Percentiles rank a stretch among this genome's conserved stretches.
phyloP scores from a whole-genome alignment of 2,888 invertebrate species.

The Cerceris ruficornis region DNA sequence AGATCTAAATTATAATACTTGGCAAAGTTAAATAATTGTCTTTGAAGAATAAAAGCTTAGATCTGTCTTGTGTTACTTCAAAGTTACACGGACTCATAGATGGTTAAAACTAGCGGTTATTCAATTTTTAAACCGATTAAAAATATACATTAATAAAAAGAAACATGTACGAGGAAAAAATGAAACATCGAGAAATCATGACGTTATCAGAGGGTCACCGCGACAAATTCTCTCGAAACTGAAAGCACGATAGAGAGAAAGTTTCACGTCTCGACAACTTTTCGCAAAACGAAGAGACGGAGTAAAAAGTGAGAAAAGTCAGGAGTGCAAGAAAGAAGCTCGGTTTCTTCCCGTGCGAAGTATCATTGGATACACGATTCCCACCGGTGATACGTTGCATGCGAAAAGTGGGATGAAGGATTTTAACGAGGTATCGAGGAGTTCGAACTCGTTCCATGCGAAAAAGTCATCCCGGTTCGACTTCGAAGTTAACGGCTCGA shows the following conservation, averaged over 20 bases:
- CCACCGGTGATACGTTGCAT: neutral
- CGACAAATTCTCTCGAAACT: no score
- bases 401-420: neutral
- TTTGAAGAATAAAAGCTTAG: no score
- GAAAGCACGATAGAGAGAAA: neutral
- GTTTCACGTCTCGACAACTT: neutral
- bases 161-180: no score
- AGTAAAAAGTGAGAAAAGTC: neutral
- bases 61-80: no score
- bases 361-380: neutral
- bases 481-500: constrained; percentile 11
- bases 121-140: no score
- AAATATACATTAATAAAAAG: no score
- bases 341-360: neutral
- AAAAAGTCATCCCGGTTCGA: constrained; percentile 1
- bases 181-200: no score
- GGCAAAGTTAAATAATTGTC: no score
- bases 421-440: constrained; percentile 12
- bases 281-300: neutral
- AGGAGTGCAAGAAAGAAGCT: neutral
- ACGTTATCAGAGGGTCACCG: no score
- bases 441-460: constrained; percentile 9
- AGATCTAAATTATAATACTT: no score
- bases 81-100: no score
- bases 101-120: no score